Base-by-base conservation (phyloP, 2,113 vertebrate genomes). In the Ammospiza caudacuta region DNA sequence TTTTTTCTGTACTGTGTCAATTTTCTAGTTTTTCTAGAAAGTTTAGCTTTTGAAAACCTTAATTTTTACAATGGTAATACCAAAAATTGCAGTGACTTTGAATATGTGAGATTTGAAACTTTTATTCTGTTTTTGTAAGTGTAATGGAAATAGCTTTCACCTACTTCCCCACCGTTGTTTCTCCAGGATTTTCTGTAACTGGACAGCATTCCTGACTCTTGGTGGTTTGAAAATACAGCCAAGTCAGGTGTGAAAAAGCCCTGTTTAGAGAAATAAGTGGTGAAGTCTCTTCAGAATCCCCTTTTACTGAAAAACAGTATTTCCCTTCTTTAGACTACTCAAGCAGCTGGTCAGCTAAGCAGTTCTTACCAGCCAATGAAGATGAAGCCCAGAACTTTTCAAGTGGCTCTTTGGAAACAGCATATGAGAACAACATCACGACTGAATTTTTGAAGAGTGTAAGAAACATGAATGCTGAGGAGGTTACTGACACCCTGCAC, bases 381-480 rank as follows among this genome's bases (percentile, higher is more conserved):
- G 49, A 66, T 29, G 81, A 89, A 62, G 21, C 33, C 43, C 83
- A 39, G 25, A 81, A 39, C 29, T 83, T 77, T 75, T 55, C 83
- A 87, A 20, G 39, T 72, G 83, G 35, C 29, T 76, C 90, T 78
- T 81, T 4, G 2, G 84, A 91, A 91, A 47, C 27, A n/a, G 69
- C 31, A 0, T 81, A 69, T 43, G 94, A 97, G 43, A 91, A 80
- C 43, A 89, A 77, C 46, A 37, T 88, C 61, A 90, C 89, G 0
- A 27, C 89, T 62, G 85, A 87, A 29, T 97, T 97, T 94, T 88
- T 97, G 92, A 95, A 94, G 41, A 95, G 94, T 27, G 89, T 96
- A 44, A 97, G 92, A 87, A 96, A 95, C 35, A 97, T 95, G 96
- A 85, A 96, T 25, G 70, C 79, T 79, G 87, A 94, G 28, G 97